These are phyloP conservation scores for Scolopax rusticola DNA, from an alignment of 2,797 vertebrate species.

Conservation along the genomic window DNA sequence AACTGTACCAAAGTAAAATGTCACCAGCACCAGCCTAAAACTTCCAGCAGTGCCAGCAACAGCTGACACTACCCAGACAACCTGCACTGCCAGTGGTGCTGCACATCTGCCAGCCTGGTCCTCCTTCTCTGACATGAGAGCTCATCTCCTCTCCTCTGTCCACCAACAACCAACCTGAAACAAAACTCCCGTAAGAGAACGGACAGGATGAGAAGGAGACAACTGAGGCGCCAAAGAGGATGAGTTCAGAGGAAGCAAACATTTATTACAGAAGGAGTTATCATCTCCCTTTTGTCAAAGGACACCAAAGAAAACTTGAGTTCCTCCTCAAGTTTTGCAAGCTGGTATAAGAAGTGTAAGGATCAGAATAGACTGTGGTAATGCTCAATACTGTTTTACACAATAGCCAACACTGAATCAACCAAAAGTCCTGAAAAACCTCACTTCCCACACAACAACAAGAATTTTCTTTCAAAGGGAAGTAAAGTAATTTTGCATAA, in stretches of 20 bases:
- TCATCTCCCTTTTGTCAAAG: slow-evolving; percentile 38
- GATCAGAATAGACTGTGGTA: neutral
- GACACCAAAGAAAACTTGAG: neutral
- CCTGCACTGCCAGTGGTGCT: neutral
- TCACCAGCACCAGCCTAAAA: neutral
- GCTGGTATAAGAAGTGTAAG: neutral
- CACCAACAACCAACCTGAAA: neutral
- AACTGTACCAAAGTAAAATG: slow-evolving; percentile 73
- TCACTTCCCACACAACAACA: neutral
- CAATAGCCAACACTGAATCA: neutral
- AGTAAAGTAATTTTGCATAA: neutral
- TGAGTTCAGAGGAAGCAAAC: neutral
- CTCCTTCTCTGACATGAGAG: neutral
- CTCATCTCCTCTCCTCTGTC: neutral
- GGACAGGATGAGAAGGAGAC: neutral
- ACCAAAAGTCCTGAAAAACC: neutral
- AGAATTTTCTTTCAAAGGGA: neutral
- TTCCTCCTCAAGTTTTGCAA: neutral
- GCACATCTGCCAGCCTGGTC: neutral
- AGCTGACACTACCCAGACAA: slow-evolving; percentile 35
- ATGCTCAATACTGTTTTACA: neutral
- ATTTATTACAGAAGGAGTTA: neutral
- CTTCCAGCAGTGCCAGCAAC: neutral
- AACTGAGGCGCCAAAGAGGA: neutral
- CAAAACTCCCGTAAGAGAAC: neutral